phyloP scores from a whole-genome alignment of 2,113 vertebrate species.

The Chiloscyllium plagiosum region DNA sequence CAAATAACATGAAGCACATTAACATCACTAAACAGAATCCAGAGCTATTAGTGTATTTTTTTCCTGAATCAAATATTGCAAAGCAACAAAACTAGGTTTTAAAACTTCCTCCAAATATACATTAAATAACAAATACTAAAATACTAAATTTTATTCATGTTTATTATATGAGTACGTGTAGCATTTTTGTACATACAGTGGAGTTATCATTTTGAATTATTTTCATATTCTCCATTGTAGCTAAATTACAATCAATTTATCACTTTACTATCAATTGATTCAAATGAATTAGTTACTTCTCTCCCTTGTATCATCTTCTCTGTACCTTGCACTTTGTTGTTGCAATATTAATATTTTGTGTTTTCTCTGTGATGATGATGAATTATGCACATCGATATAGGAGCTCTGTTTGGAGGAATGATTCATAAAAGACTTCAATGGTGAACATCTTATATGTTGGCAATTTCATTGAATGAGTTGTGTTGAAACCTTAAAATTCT shows the following conservation, averaged over 20 bases:
- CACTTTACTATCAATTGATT: background rate
- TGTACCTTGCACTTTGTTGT: background rate
- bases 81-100: background rate
- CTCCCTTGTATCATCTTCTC: background rate
- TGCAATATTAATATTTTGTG: constrained; percentile 16
- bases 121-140: background rate
- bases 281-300: background rate
- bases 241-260: background rate
- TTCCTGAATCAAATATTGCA: background rate
- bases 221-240: background rate
- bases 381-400: background rate
- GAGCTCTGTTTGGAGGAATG: background rate
- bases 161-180: background rate
- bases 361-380: background rate
- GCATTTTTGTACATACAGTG: background rate
- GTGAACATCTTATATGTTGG: background rate
- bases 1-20: background rate
- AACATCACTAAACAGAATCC: constrained; percentile 14
- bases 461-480: background rate
- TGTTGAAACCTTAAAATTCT: background rate
- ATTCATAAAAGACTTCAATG: background rate
- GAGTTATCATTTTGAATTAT: background rate
- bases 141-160: background rate
- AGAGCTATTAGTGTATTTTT: background rate
- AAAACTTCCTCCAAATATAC: background rate